These are phyloP conservation scores for Polietes domitor DNA, from an alignment of 2,888 invertebrate species.

Conservation along the genomic window DNA sequence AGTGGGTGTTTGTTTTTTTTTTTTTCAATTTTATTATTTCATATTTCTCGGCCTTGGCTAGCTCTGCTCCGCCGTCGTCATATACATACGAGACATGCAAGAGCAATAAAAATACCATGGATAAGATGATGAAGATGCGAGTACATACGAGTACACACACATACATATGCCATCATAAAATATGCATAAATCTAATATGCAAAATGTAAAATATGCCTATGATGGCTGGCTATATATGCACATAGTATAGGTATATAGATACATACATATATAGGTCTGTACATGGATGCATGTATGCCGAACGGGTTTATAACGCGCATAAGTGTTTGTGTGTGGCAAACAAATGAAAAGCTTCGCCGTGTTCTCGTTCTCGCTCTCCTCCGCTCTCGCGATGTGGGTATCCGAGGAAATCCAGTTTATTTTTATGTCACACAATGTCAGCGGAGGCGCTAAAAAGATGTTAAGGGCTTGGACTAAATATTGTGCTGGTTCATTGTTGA, in stretches of 20 bases:
- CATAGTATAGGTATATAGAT: too few species aligned
- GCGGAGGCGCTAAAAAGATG: not conserved
- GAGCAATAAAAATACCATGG: conserved; percentile 63
- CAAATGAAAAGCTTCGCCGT: not conserved
- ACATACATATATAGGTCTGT: not conserved
- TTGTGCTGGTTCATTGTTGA: not conserved
- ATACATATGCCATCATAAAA: conserved; percentile 40
- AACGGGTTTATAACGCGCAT: not conserved
- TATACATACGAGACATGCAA: conserved; percentile 31
- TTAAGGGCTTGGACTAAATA: not conserved
- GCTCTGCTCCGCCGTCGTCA: not conserved
- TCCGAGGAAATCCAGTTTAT: not conserved
- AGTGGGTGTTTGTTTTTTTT: too few species aligned
- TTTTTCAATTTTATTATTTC: too few species aligned
- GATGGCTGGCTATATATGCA: not conserved
- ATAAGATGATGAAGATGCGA: conserved; percentile 50
- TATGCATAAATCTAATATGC: conserved; percentile 42
- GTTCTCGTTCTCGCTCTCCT: not conserved
- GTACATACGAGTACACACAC: too few species aligned
- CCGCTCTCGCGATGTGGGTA: not conserved
- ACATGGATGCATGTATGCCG: too few species aligned
- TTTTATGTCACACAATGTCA: not conserved
- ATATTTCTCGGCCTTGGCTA: too few species aligned
- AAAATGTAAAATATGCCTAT: not conserved
- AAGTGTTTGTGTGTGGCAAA: not conserved